Conservation (phyloP, 2,888 invertebrate genomes). For the Parascotia fuliginaria region DNA sequence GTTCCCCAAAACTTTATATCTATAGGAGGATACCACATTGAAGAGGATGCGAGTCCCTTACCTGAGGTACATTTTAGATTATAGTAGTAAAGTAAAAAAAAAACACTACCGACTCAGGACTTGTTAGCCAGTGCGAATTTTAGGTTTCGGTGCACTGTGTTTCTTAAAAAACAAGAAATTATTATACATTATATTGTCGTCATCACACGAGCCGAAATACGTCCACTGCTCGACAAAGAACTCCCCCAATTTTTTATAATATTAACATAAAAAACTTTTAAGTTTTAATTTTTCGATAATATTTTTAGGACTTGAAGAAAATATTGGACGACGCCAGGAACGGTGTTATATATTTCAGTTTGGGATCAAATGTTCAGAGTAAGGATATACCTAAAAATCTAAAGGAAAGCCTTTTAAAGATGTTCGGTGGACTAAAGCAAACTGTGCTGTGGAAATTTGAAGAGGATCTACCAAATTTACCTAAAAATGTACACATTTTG, state of each 20-base stretch:
- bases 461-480: conserved; percentile 43
- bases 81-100: background rate
- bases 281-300: background rate
- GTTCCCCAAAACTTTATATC: conserved; percentile 35
- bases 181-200: background rate
- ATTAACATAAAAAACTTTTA: too few relatives aligned
- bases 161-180: too few relatives aligned
- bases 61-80: conserved; percentile 36
- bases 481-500: conserved; percentile 56
- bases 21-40: conserved; percentile 52
- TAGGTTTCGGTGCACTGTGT: too few relatives aligned
- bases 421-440: conserved; percentile 68
- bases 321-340: conserved; percentile 64
- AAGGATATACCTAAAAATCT: conserved; percentile 57
- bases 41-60: conserved; percentile 39
- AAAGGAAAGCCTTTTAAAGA: conserved; percentile 53
- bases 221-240: too few relatives aligned
- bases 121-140: too few relatives aligned
- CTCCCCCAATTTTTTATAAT: too few relatives aligned
- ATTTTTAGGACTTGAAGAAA: conserved; percentile 57
- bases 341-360: conserved; percentile 76
- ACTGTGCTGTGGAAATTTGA: conserved; percentile 73
- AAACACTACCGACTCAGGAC: too few relatives aligned
- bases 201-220: background rate
- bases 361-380: conserved; percentile 71